These are phyloP conservation scores for Datnioides undecimradiatus DNA, from an alignment of 2,113 vertebrate genomes.

Conservation along the genomic window DNA sequence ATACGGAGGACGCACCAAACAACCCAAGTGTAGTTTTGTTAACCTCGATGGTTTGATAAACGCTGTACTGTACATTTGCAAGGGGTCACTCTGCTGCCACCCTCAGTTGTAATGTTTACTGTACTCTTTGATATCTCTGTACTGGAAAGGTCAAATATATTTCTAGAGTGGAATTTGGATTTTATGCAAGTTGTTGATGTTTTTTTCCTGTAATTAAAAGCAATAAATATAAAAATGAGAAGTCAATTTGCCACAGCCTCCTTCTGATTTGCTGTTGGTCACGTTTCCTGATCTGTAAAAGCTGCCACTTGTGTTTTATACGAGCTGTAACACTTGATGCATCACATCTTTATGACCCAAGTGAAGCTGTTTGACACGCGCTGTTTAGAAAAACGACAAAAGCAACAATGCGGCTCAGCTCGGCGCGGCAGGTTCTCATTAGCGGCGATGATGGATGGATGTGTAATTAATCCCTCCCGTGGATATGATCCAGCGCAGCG, in stretches of 20 bases:
- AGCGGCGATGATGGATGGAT: too few relatives aligned
- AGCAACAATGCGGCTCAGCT: too few relatives aligned
- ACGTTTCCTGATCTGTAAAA: too few relatives aligned
- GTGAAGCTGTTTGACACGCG: too few relatives aligned
- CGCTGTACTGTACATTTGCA: constrained; percentile 90
- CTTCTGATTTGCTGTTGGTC: background rate
- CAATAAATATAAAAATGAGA: constrained; percentile 88
- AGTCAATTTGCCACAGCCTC: background rate
- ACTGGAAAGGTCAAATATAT: constrained; percentile 96
- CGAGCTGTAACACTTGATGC: too few relatives aligned
- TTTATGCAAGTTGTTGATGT: constrained; percentile 93
- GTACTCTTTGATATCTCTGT: constrained; percentile 95
- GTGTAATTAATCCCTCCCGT: too few relatives aligned
- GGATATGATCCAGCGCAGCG: too few relatives aligned
- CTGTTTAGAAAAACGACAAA: too few relatives aligned
- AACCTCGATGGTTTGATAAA: constrained; percentile 54
- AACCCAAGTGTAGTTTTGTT: constrained; percentile 33
- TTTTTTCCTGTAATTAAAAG: constrained; percentile 93
- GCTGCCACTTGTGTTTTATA: too few relatives aligned
- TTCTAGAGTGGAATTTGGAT: constrained; percentile 93
- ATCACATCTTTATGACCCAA: too few relatives aligned
- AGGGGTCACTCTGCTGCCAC: constrained; percentile 83
- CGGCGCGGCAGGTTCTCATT: too few relatives aligned
- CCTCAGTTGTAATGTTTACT: constrained; percentile 94
- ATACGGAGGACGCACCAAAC: constrained; percentile 25